A percentile compares a stretch with the other conserved stretches of the same genome.
Conservation (phyloP, 2,797 vertebrate genomes). For the Lepus townsendii region DNA sequence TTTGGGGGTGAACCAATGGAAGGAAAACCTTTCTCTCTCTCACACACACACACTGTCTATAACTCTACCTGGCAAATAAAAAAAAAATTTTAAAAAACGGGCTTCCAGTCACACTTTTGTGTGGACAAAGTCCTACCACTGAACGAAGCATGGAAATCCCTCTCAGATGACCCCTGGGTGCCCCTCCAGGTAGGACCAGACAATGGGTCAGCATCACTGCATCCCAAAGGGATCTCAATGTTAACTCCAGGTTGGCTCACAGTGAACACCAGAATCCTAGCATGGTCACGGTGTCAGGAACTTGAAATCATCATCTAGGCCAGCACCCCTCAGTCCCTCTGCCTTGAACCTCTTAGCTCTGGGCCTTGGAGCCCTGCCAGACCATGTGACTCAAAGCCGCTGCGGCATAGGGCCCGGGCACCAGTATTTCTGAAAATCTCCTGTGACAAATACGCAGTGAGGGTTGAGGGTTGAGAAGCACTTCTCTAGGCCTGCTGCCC, state of each 20-base stretch:
- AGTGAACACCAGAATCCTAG: conserved; percentile 31
- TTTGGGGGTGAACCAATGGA: too few relatives aligned
- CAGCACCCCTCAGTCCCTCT: neutral
- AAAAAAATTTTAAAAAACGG: neutral
- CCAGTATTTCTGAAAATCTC: neutral
- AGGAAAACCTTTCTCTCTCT: too few relatives aligned
- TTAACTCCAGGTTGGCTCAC: conserved; percentile 7
- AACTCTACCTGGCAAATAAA: too few relatives aligned
- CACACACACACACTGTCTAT: too few relatives aligned
- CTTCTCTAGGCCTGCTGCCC: neutral
- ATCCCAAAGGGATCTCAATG: neutral
- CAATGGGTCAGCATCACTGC: neutral
- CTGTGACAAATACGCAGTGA: neutral
- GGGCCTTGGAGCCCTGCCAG: neutral
- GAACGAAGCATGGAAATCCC: conserved; percentile 14
- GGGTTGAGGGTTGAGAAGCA: conserved; percentile 38
- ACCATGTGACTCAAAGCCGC: neutral
- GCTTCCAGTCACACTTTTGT: neutral
- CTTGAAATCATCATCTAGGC: neutral
- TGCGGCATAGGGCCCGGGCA: neutral
- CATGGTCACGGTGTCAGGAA: neutral
- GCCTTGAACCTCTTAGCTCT: neutral
- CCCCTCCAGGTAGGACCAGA: neutral
- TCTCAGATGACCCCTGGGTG: neutral
- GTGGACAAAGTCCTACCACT: neutral